Evolutionary conservation across 1,140 invertebrate genomes (phyloP), one percentile per base, ranked within the genome.

Genomic region (Sarcophaga peregrina): DNA sequence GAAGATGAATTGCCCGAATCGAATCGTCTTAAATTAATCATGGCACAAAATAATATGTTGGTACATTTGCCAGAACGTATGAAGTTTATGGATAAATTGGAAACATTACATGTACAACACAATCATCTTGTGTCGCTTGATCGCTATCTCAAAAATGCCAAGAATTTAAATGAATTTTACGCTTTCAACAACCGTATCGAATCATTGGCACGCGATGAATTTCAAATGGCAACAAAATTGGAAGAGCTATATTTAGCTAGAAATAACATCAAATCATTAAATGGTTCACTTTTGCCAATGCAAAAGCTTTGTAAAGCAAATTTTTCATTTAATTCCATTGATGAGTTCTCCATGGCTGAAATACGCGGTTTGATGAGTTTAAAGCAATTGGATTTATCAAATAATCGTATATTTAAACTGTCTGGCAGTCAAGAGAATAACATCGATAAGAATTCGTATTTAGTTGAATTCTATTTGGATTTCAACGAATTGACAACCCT

Each of bases 261-360:
- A 85, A 96, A 96, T 88, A 92, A 93, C 74, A 89, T 96, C 1
- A 93, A 92, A 37, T 93, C 93, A 0, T 86, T 96, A 46, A 96
- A 95, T 86, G 93, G 93, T n/a, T 95, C 95, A 0, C 86, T 96
- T n/a, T 92, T 93, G 83, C 93, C 93, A 10, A 90, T 96, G 13
- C 92, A 92, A 85, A 93, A 92, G 3, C 89, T 96, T 8, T 93
- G 92, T 82, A 93, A 92, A 74, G 91, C 95, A 3, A 96, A 96
- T 89, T 91, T 96, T 48, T 95, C 95, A 0, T 93, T 94, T 86
- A 96, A 96, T 87, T 91, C 92, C n/a, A 90, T 96, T 0, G 91
- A 91, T 5, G 94, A 95, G 86, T 96, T 96, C 89, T 95, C 95
- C 0, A 92, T 96, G 85, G 92, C 94, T 85, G 95, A 96, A 86